Evolutionary conservation across 1,140 invertebrate genomes (phyloP), one percentile per base, ranked within the genome.

Genomic region (Microplitis demolitor): DNA sequence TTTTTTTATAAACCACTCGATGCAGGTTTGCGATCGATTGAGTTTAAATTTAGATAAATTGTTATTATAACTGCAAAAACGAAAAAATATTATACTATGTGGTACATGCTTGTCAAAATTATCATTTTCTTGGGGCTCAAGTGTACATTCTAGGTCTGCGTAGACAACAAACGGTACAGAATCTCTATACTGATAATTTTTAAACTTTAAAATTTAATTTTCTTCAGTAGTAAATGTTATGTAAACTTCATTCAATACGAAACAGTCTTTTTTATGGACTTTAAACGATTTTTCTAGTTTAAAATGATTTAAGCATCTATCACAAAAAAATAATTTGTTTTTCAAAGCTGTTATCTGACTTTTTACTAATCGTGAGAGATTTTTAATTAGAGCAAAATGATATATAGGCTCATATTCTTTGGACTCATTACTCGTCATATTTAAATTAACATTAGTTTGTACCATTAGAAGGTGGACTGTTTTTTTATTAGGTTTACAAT

Each of bases 1-100:
- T 74, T 9, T n/a, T 14, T 74, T 62, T 35, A 81, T 69, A 76
- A 84, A 84, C 45, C 69, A 74, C 33, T 79, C 8, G 8, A 70
- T 71, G 69, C 79, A 80, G 74, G 83, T 67, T 37, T 58, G 53
- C 33, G 61, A 45, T 45, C 53, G 16, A 14, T 54, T 66, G 8
- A 31, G 31, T 61, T 16, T 45, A 71, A 67, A 74, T 74, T 11
- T 61, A 31, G 66, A 75, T 51, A 64, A 53, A 9, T 60, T 14
- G 13, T 73, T 54, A 50, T 76, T 50, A 58, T 70, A 73, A 4
- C 33, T 67, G 37, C 71, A 76, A 37, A 73, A 14, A 2, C 62
- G 3, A 54, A 73, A 73, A 39, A 69, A 75, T n/a, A 50, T 51
- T 14, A 69, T 53, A 54, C 72, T 69, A 9, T 64, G 68, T 33